Base-by-base conservation (phyloP, 1,140 invertebrate species). In the Bombus impatiens region DNA sequence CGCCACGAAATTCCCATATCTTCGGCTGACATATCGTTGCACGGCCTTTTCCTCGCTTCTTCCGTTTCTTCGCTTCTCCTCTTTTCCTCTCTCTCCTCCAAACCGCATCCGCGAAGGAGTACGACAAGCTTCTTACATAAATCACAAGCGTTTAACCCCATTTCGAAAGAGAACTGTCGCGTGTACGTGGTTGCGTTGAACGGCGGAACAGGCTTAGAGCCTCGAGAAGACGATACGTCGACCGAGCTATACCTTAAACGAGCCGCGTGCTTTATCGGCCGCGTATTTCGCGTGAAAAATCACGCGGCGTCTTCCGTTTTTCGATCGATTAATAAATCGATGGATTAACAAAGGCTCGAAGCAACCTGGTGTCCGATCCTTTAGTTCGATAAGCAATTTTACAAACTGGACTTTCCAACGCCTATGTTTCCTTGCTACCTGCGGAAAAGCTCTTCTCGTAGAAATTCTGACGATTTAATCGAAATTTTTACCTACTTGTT, bases 111-210 rank as follows among this genome's bases (percentile, higher is more conserved):
- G n/a, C 53, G 6, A 8, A n/a, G 6, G 4, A 25, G 59, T 28
- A 22, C 40, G 57, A 37, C 74, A 68, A 74, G 62, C 75, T 84
- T 78, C 75, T 84, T 87, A 87, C 82, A 87, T 87, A 87, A 84
- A 87, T 87, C 86, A 84, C 81, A 75, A 78, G 75, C 74, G 75
- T 84, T 87, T 87, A 87, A 87, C 82, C 82, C 35, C 40, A n/a
- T 82, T 5, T 79, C 15, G 68, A 13, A 28, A 72, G 42, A 35
- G 22, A 2, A 62, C 28, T n/a, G 28, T 62, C 40, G 40, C 15
- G 15, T 15, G 47, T 28, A 37, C 53, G 32, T 25, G 18, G 8
- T 5, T 53, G 47, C 18, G 47, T 53, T 53, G 5, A 53, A 53
- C 18, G 18, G 18, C 18, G 47, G 37, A 25, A 59, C 25, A n/a